Evolutionary conservation across 2,113 vertebrate genomes (phyloP), one percentile per base, ranked within the genome.

Genomic region (Menidia beryllina): DNA sequence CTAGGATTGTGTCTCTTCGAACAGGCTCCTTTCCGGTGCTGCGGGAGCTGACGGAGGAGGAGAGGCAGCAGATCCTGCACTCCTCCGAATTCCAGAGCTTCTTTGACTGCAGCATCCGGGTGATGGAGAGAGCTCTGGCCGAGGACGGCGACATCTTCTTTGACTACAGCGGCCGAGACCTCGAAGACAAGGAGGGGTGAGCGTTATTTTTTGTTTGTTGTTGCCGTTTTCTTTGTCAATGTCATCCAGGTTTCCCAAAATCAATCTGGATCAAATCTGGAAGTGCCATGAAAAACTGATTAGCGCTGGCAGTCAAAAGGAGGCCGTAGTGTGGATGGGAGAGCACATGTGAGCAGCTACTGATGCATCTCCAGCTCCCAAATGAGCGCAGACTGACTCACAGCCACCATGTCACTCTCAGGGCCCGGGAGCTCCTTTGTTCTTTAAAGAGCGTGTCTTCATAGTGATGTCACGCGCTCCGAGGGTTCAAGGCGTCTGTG

Each of bases 51-150:
- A 98, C 96, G 0, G 97, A 98, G 84, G 97, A 99, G 92, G 96
- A 99, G 88, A 95, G 97, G 78, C 96, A 98, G 86, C 98, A 98
- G 93, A 95, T 96, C 77, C 92, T 98, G 49, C 96, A 98, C 91
- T 98, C 97, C 0, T 96, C 97, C 50, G 97, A 99, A 86, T 99
- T 99, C 79, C 94, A 98, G 88, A 96, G 96, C 79, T 99, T 99
- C 92, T 99, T 99, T 26, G 97, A 98, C 90, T 94, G 96, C 75
- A 98, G 96, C 77, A 96, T 98, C 82, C 93, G 97, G 21, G 96
- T 98, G 65, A 97, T 98, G 90, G 97, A 99, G 84, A 84, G 97
- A 89, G 97, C 97, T 0, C 91, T 99, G 77, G 97, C 97, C 3
- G 96, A 98, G 89, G 97, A 98, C 81, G 85, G 94, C 0, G 92